Conservation (phyloP, 2,888 invertebrate genomes). For the Galerucella pusilla region DNA sequence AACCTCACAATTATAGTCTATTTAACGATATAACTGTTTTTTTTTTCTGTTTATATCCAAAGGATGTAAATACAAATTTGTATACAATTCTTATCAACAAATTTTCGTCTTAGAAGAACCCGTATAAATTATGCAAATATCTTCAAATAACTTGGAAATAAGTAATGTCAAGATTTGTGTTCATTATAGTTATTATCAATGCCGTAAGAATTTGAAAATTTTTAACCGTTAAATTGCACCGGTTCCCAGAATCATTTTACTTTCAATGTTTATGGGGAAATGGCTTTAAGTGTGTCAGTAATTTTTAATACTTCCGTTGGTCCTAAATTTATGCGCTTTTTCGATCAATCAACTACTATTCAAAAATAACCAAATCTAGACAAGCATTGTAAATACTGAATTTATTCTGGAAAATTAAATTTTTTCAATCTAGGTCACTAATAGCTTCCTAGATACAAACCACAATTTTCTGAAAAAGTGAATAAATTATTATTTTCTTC, state of each 20-base stretch:
- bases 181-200: neutral
- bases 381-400: neutral
- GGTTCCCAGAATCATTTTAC: constrained; percentile 2
- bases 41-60: neutral
- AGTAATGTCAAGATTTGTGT: neutral
- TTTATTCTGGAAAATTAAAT: neutral
- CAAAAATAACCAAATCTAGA: neutral
- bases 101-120: neutral
- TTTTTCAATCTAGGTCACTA: neutral
- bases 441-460: neutral
- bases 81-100: neutral
- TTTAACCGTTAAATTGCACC: constrained; percentile 5
- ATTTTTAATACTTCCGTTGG: constrained; percentile 3
- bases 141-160: neutral
- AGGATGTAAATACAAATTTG: neutral
- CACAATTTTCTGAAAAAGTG: neutral
- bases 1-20: neutral
- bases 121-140: constrained; percentile 5
- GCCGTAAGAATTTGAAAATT: neutral
- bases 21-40: neutral
- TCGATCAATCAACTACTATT: neutral
- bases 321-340: neutral
- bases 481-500: neutral
- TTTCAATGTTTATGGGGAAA: constrained; percentile 5
- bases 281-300: neutral